Evolutionary conservation across 2,888 invertebrate genomes (phyloP).

Genomic region (Vanessa cardui): DNA sequence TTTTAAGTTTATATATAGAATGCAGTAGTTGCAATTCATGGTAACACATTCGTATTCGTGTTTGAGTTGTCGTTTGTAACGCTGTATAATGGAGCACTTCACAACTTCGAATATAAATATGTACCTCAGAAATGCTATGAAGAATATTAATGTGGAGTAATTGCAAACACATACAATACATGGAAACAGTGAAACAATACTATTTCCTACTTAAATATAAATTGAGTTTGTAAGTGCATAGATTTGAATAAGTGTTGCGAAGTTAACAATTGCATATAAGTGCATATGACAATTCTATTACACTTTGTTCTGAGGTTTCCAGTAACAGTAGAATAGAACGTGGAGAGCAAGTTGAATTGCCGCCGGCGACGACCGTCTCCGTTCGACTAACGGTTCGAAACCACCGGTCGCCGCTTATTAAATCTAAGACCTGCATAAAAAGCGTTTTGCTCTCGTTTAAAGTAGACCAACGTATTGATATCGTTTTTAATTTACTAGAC

Average conservation of each 20-base stretch:
- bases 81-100: slow-evolving; percentile 29
- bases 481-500: not conserved
- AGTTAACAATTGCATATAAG: not conserved
- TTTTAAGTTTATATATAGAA: slow-evolving; percentile 18
- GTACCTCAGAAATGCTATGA: not conserved
- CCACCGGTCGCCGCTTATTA: slow-evolving; percentile 40
- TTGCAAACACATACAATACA: too few species aligned
- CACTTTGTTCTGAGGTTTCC: slow-evolving; percentile 30
- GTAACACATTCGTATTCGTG: slow-evolving; percentile 41
- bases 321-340: slow-evolving; percentile 46
- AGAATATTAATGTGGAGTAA: too few species aligned
- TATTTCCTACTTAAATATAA: too few species aligned
- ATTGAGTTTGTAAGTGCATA: not conserved
- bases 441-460: slow-evolving; percentile 31
- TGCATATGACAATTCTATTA: not conserved
- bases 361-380: slow-evolving; percentile 46
- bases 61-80: slow-evolving; percentile 31
- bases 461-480: slow-evolving; percentile 16
- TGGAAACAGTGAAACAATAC: too few species aligned
- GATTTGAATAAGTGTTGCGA: not conserved
- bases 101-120: slow-evolving; percentile 9
- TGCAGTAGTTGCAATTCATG: slow-evolving; percentile 26
- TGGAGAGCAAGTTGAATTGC: slow-evolving; percentile 45
- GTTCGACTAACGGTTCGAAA: slow-evolving; percentile 66
- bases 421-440: slow-evolving; percentile 40